These are phyloP conservation scores for Spinibarbus caldwelli DNA, from an alignment of 2,797 vertebrate species.

Conservation along the genomic window DNA sequence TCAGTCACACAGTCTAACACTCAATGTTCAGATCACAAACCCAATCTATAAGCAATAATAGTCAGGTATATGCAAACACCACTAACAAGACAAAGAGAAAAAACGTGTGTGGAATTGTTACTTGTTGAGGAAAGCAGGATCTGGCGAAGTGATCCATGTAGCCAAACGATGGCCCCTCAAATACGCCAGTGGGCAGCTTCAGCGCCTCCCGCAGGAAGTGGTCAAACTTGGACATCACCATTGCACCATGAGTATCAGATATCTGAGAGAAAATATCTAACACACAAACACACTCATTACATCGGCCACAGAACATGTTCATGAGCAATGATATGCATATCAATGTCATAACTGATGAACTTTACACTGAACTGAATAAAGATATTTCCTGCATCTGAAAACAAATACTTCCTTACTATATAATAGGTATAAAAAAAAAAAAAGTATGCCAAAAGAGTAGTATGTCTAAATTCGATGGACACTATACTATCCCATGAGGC, in stretches of 20 bases:
- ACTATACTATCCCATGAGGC: too few relatives aligned
- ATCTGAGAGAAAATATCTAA: slow-evolving; percentile 96
- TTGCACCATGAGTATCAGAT: slow-evolving; percentile 86
- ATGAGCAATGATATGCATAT: background rate
- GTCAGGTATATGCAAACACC: background rate
- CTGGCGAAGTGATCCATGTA: slow-evolving; percentile 85
- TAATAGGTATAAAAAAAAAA: too few relatives aligned
- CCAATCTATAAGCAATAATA: background rate
- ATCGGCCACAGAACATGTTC: background rate
- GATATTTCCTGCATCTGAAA: too few relatives aligned
- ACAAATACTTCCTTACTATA: too few relatives aligned
- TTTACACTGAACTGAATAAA: background rate
- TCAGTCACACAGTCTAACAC: background rate
- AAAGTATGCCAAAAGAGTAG: too few relatives aligned
- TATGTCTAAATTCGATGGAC: too few relatives aligned
- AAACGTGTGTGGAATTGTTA: slow-evolving; percentile 56
- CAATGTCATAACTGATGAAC: background rate
- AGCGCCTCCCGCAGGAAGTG: slow-evolving; percentile 87
- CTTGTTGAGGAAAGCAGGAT: slow-evolving; percentile 93
- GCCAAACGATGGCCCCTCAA: slow-evolving; percentile 94
- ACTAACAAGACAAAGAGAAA: background rate
- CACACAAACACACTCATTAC: slow-evolving; percentile 38
- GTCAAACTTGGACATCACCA: slow-evolving; percentile 89
- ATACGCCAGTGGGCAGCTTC: slow-evolving; percentile 88
- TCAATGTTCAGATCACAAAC: background rate